Percentiles rank a stretch among this genome's conserved stretches.
phyloP scores from a whole-genome alignment of 2,888 invertebrate species.

The Pyralis farinalis region DNA sequence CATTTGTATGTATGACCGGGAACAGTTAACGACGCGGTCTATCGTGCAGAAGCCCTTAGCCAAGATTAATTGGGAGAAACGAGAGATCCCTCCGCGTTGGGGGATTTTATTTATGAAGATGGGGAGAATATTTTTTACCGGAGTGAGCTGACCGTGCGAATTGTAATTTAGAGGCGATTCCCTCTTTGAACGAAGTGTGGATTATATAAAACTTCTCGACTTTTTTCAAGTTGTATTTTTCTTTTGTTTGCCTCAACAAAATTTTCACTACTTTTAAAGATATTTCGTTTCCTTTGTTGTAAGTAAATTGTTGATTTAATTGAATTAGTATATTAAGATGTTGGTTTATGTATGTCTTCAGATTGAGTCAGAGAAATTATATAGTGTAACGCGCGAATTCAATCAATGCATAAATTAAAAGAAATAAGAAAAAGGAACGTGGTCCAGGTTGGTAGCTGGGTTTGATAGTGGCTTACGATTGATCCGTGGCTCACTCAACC shows the following conservation, averaged over 20 bases:
- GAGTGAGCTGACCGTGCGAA: slow-evolving; percentile 23
- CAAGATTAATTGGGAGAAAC: slow-evolving; percentile 29
- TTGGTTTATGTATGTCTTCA: no score
- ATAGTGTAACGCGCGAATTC: no score
- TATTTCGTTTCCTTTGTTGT: neutral
- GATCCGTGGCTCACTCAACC: no score
- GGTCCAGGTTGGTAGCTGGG: no score
- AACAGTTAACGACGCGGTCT: neutral
- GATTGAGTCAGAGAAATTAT: no score
- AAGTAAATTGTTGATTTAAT: neutral
- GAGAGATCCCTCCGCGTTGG: slow-evolving; percentile 16
- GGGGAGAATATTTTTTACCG: slow-evolving; percentile 11
- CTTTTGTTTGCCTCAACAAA: neutral
- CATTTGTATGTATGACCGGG: neutral
- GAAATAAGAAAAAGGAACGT: no score
- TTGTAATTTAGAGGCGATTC: slow-evolving; percentile 5
- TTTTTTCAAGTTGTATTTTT: neutral
- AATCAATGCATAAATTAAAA: no score
- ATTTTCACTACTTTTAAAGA: neutral
- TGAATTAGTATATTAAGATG: no score
- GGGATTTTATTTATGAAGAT: slow-evolving; percentile 23
- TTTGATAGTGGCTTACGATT: no score
- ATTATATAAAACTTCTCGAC: slow-evolving; percentile 3
- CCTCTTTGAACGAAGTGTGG: neutral
- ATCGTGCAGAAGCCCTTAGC: slow-evolving; percentile 12